Evolutionary conservation across 2,888 invertebrate genomes (phyloP), one percentile per base, ranked within the genome.

Genomic region (Glaucopsyche alexis): DNA sequence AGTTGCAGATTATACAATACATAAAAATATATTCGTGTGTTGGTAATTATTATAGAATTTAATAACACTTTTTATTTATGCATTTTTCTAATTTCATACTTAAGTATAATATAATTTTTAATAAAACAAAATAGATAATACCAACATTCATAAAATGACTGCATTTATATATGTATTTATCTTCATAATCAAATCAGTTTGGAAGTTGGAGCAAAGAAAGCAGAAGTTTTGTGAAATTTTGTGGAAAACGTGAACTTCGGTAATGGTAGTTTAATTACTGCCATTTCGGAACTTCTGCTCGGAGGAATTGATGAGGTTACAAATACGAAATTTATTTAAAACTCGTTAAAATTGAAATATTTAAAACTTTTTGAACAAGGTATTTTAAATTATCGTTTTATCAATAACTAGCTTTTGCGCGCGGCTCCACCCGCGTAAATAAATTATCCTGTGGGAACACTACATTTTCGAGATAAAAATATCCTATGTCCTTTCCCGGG

Each of bases 351-450:
- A 60, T 60, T 60, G 81, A 76, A 81, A 88, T 90, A 92, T 91
- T 92, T 91, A 91, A 88, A 86, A 86, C 88, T 88, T 88, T 13
- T 2, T 9, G 13, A 1, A 29, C 19, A 14, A 38, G 7, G 7
- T 29, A 38, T 60, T 60, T 60, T 38, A 38, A 60, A 38, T 55
- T 55, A 19, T 55, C 11, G 8, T 19, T 55, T 11, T 38, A 9
- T 60, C 29, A 38, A n/a, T n/a, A n/a, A n/a, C n/a, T n/a, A n/a
- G n/a, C n/a, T n/a, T n/a, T n/a, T n/a, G n/a, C n/a, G n/a, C n/a
- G n/a, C n/a, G n/a, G n/a, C n/a, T n/a, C n/a, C n/a, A n/a, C n/a
- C n/a, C n/a, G n/a, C n/a, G n/a, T n/a, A n/a, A n/a, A n/a, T n/a
- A n/a, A n/a, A n/a, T n/a, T n/a, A n/a, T n/a, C n/a, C n/a, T n/a